phyloP scores from a whole-genome alignment of 1,140 invertebrate genomes.

The Condylostylus longicornis region DNA sequence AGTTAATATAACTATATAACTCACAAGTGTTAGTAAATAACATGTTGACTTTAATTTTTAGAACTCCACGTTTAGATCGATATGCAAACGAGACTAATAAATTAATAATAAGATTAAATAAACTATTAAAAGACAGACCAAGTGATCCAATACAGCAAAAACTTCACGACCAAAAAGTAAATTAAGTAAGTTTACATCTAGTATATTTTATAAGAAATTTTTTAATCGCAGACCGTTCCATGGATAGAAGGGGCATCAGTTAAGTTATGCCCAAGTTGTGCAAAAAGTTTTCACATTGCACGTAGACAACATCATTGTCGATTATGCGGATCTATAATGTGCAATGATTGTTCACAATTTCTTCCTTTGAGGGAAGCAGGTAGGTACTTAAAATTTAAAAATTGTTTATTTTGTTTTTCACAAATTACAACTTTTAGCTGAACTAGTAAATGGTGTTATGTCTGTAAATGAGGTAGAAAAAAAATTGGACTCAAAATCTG shows the following conservation, averaged over 20 bases:
- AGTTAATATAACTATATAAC: neutral
- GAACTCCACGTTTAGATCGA: slow-evolving; percentile 61
- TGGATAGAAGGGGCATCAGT: slow-evolving; percentile 89
- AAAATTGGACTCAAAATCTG: no score
- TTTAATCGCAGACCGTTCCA: slow-evolving; percentile 54
- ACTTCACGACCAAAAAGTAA: slow-evolving; percentile 51
- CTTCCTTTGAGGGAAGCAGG: slow-evolving; percentile 68
- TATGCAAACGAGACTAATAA: slow-evolving; percentile 92
- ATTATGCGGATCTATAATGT: slow-evolving; percentile 90
- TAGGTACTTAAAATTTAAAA: no score
- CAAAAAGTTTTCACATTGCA: slow-evolving; percentile 70
- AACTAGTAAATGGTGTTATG: slow-evolving; percentile 25
- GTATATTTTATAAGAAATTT: neutral
- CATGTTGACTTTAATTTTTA: slow-evolving; percentile 7
- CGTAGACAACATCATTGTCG: slow-evolving; percentile 90
- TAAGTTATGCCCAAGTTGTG: slow-evolving; percentile 80
- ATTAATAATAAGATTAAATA: slow-evolving; percentile 83
- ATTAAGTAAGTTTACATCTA: slow-evolving; percentile 9
- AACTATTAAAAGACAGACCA: slow-evolving; percentile 71
- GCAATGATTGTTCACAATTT: slow-evolving; percentile 83
- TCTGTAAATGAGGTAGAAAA: neutral
- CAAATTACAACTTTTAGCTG: slow-evolving; percentile 16
- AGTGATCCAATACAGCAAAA: slow-evolving; percentile 66
- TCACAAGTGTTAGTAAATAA: neutral
- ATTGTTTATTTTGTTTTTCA: neutral